Evolutionary conservation across 2,888 invertebrate species (phyloP).

Genomic region (Melanargia galathea): DNA sequence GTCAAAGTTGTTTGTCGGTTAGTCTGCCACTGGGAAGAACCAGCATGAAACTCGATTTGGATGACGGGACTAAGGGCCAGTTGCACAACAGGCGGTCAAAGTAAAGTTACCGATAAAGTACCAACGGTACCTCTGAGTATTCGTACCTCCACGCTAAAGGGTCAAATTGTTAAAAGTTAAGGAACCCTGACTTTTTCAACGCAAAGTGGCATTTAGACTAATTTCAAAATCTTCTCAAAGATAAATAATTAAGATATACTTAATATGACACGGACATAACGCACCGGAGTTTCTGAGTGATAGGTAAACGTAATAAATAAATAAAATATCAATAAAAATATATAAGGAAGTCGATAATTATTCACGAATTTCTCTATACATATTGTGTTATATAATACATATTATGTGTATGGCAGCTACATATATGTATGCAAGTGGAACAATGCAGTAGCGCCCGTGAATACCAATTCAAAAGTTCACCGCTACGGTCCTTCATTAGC

Average conservation of each 20-base stretch:
- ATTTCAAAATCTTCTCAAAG: too few relatives aligned
- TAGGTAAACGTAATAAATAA: not conserved
- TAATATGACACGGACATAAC: not conserved
- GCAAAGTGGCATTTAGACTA: too few relatives aligned
- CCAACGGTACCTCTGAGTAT: too few relatives aligned
- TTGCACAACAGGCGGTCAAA: too few relatives aligned
- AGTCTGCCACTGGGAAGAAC: not conserved
- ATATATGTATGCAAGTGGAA: conserved; percentile 1
- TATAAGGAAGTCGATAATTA: conserved; percentile 10
- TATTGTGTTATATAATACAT: conserved; percentile 10
- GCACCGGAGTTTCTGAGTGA: not conserved
- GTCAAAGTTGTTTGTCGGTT: not conserved
- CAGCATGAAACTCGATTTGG: not conserved
- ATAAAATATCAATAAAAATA: conserved; percentile 1
- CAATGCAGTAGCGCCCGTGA: conserved; percentile 4
- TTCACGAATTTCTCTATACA: conserved; percentile 6
- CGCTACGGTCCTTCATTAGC: not conserved
- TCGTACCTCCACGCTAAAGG: too few relatives aligned
- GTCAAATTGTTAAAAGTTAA: too few relatives aligned
- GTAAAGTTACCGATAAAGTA: too few relatives aligned
- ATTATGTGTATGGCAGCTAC: not conserved
- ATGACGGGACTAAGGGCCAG: too few relatives aligned
- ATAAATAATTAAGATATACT: too few relatives aligned
- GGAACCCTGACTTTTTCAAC: too few relatives aligned
- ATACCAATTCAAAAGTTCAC: conserved; percentile 10